Base-by-base conservation (phyloP, 2,888 invertebrate species). In the Iphiclides podalirius region DNA sequence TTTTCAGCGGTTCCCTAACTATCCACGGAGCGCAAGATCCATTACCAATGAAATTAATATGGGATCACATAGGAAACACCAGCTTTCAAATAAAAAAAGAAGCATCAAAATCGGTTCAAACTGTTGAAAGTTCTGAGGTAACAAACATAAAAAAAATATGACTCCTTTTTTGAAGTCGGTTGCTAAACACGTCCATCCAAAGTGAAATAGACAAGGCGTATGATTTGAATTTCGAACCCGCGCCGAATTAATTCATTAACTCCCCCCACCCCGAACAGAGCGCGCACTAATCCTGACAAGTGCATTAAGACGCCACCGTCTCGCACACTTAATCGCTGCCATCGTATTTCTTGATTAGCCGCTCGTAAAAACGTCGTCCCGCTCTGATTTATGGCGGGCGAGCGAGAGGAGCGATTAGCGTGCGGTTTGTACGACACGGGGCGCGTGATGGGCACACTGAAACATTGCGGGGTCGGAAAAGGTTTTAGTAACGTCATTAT, bases 341-440 rank as follows among this genome's bases (percentile, higher is more conserved):
- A 68, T 79, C 78, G 78, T 85, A 85, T 80, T 82, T 86, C 86
- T 86, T 69, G 67, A 69, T 69, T 69, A 69, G 66, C 64, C 61
- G 68, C 73, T 84, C 86, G 84, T 86, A 85, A 86, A 86, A 83
- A 77, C 72, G 85, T 86, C 86, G 69, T 75, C 78, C 63, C 70
- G 50, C 72, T 77, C 75, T 83, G 76, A 84, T 66, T 76, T 80
- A 84, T 72, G 70, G 58, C 55, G 58, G 52, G 64, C 66, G 67
- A 72, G 68, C 63, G 59, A 68, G 73, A 76, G 68, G 68, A 72
- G 66, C 74, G 74, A 76, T 76, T 74, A 71, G 68, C 66, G 57
- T 58, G 65, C 60, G 65, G 67, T 64, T 70, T 67, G 66, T 61
- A 53, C 55, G 56, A 45, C 45, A 45, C 17, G 20, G 20, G 47